Conservation (phyloP, 2,888 invertebrate genomes). For the Iselma pallidipennis region DNA sequence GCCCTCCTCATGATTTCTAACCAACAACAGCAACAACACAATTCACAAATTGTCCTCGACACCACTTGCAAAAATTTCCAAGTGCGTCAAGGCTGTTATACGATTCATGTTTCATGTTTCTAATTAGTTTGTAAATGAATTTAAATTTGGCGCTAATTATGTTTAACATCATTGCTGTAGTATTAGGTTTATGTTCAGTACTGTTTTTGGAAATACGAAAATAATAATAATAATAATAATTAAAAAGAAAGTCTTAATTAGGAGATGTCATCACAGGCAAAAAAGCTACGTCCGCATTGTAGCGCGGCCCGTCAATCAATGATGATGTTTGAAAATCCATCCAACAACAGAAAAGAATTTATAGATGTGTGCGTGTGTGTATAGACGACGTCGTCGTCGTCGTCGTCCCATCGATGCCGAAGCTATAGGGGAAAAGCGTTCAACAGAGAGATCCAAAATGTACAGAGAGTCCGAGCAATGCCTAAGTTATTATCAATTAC, state of each 20-base stretch:
- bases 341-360: slow-evolving; percentile 16
- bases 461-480: slow-evolving; percentile 48
- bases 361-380: slow-evolving; percentile 1
- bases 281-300: background rate
- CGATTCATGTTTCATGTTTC: too few relatives aligned
- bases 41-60: too few relatives aligned
- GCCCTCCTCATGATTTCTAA: background rate
- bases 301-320: slow-evolving; percentile 27
- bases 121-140: background rate
- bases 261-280: background rate
- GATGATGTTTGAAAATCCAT: slow-evolving; percentile 27
- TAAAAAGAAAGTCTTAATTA: too few relatives aligned
- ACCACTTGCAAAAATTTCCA: too few relatives aligned
- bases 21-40: too few relatives aligned
- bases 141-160: background rate
- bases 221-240: too few relatives aligned
- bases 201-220: too few relatives aligned
- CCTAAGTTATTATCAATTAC: slow-evolving; percentile 59
- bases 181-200: background rate
- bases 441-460: slow-evolving; percentile 1
- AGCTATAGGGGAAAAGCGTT: background rate
- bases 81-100: too few relatives aligned
- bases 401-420: background rate
- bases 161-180: background rate
- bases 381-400: slow-evolving; percentile 14